Evolutionary conservation across 1,140 invertebrate species (phyloP).

Genomic region (Drosophila aff.): DNA sequence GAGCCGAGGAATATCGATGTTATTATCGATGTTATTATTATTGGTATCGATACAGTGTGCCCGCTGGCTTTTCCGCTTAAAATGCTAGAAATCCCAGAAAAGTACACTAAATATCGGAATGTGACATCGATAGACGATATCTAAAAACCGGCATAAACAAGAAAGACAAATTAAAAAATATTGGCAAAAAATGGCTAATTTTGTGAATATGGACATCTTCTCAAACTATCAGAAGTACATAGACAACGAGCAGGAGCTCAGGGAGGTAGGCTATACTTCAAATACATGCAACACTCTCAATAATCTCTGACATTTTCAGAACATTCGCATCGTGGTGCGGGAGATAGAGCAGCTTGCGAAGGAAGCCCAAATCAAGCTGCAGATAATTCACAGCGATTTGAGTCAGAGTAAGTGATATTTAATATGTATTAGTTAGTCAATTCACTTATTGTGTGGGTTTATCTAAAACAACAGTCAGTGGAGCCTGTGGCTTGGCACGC

Average conservation of each 20-base stretch:
- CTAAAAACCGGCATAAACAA: conserved; percentile 61
- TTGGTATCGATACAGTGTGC: background rate
- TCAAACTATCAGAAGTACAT: conserved; percentile 88
- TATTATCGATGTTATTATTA: background rate
- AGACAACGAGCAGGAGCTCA: conserved; percentile 88
- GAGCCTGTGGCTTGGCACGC: conserved; percentile 87
- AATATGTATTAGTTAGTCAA: background rate
- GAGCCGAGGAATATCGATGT: background rate
- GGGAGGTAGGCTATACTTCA: conserved; percentile 86
- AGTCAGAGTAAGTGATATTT: conserved; percentile 86
- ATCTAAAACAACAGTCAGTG: conserved; percentile 48
- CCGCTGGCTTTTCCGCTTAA: too few relatives aligned
- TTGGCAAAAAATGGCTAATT: conserved; percentile 65
- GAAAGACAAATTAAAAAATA: background rate
- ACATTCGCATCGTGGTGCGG: conserved; percentile 89
- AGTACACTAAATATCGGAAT: too few relatives aligned
- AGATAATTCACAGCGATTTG: conserved; percentile 89
- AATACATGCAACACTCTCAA: background rate
- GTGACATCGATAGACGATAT: conserved; percentile 21
- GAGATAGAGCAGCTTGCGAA: conserved; percentile 89
- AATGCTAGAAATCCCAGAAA: too few relatives aligned
- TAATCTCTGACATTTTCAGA: conserved; percentile 85
- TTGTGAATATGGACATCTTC: conserved; percentile 86
- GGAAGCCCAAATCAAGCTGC: conserved; percentile 89
- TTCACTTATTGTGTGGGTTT: background rate